Base-by-base conservation (phyloP, 2,113 vertebrate genomes). In the Microcebus lehilahytsara region DNA sequence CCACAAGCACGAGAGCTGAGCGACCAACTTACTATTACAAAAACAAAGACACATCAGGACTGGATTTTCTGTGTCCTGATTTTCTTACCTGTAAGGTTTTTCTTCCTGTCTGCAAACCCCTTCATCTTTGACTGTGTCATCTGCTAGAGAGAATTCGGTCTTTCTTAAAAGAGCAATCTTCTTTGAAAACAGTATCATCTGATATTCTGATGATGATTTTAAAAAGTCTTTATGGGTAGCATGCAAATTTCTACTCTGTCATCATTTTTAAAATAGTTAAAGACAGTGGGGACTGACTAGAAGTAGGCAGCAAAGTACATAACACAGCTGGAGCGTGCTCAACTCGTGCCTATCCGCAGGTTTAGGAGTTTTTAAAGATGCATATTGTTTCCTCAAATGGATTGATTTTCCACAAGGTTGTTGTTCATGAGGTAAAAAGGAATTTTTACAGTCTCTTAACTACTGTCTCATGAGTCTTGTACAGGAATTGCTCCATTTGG, bases 341-440 rank as follows among this genome's bases (percentile, higher is more conserved):
- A 37, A 3, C 49, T 51, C 34, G 19, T 14, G 8, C 49, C 11
- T 74, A 5, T 17, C 23, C 34, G 4, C 79, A n/a, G 10, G 8
- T 51, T 77, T 64, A 86, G 37, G 13, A 78, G 34, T 49, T 83
- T 25, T 25, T 80, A 30, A 75, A 72, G 74, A 64, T 83, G 6
- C 3, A 4, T 30, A 34, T 58, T 42, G 20, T 60, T 71, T 77
- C n/a, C 56, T 72, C n/a, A 69, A 34, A 60, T 49, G n/a, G 6
- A 27, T 69, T 69, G 2, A 56, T 67, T 88, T 22, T 53, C 64
- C 37, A 49, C 8, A 8, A 27, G 4, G 8, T 67, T 62, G 27
- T 88, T 86, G 90, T 93, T 91, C 19, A 60, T 46, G n/a, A 60
- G 22, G n/a, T 62, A 40, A 46, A 95, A 67, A 30, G 6, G 11